A percentile compares a stretch with the other conserved stretches of the same genome.
phyloP scores from a whole-genome alignment of 2,113 vertebrate genomes.

The Dryoscopus gambensis region DNA sequence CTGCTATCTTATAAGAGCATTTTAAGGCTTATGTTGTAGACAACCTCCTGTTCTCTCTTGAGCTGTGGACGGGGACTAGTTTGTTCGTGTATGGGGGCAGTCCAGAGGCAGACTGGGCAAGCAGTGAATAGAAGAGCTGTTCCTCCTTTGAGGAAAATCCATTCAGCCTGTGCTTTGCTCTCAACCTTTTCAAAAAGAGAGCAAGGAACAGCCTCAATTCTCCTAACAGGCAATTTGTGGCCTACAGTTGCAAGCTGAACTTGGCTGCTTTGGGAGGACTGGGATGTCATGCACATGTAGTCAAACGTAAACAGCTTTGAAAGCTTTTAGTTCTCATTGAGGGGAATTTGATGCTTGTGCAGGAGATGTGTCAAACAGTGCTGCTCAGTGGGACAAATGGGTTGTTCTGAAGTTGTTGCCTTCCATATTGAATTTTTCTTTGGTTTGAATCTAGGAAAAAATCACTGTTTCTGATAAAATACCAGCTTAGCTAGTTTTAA shows the following conservation, averaged over 20 bases:
- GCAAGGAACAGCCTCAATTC: background rate
- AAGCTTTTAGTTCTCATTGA: background rate
- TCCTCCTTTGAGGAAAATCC: background rate
- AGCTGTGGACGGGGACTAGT: background rate
- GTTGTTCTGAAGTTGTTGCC: background rate
- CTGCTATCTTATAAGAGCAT: background rate
- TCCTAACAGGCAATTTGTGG: background rate
- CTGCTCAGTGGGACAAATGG: background rate
- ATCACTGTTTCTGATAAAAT: background rate
- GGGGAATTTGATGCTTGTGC: background rate
- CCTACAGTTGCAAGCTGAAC: background rate
- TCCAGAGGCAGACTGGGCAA: background rate
- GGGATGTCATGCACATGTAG: background rate
- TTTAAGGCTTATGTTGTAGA: background rate
- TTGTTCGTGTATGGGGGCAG: background rate
- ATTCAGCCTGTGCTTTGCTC: background rate
- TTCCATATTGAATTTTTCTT: background rate
- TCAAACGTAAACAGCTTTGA: background rate
- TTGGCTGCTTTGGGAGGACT: background rate
- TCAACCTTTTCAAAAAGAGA: background rate
- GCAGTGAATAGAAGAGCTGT: background rate
- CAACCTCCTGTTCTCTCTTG: background rate
- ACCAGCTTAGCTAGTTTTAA: background rate
- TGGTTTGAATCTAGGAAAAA: background rate
- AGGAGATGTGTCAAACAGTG: background rate